These are phyloP conservation scores for Staurois parvus DNA, from an alignment of 2,797 vertebrate genomes.

Conservation along the genomic window DNA sequence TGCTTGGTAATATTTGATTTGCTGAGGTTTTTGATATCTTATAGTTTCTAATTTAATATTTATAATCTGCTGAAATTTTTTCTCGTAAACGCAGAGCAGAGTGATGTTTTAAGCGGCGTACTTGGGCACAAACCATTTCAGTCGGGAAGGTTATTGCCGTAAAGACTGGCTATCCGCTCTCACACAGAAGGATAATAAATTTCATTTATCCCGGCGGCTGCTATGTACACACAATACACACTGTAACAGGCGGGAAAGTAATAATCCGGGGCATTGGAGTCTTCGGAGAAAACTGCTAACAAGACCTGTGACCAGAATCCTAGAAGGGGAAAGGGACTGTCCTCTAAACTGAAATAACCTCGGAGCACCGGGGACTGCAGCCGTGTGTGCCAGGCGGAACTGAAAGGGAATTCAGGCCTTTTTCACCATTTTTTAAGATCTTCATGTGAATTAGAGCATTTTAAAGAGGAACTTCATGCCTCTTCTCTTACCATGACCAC, in stretches of 20 bases:
- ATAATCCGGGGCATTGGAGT: neutral
- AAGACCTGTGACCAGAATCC: neutral
- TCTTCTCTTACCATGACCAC: no score
- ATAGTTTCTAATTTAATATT: neutral
- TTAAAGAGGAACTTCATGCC: no score
- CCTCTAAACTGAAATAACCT: neutral
- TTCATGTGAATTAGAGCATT: no score
- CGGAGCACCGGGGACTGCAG: neutral
- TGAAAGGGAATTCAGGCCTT: neutral
- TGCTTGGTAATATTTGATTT: neutral
- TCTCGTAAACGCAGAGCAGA: neutral
- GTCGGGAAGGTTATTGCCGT: neutral
- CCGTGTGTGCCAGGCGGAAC: neutral
- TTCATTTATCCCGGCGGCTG: neutral
- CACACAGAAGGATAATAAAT: neutral
- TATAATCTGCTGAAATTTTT: neutral
- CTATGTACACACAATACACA: neutral
- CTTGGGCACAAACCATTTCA: neutral
- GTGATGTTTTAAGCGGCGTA: neutral
- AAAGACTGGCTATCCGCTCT: neutral
- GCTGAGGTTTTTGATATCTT: neutral
- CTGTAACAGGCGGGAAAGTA: neutral
- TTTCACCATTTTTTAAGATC: no score
- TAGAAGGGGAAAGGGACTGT: neutral
- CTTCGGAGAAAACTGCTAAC: neutral